Evolutionary conservation across 2,113 vertebrate species (phyloP).

Genomic region (Gallinago jamesoni): DNA sequence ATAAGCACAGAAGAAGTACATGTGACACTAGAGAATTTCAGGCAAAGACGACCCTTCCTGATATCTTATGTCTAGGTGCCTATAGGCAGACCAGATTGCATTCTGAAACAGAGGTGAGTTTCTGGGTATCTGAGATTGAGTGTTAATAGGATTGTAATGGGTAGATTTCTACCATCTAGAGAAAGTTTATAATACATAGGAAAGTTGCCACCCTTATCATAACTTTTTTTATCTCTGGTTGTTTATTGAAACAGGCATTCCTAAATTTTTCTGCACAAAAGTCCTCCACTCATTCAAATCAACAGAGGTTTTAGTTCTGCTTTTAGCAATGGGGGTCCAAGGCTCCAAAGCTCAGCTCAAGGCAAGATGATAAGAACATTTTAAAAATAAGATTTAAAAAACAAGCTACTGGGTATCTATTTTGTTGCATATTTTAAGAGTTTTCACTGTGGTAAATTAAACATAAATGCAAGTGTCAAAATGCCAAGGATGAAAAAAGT

Average conservation of each 20-base stretch:
- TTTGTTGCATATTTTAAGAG: conserved; percentile 16
- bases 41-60: neutral
- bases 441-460: conserved; percentile 27
- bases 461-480: conserved; percentile 19
- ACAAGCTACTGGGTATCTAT: neutral
- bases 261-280: neutral
- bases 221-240: neutral
- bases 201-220: neutral
- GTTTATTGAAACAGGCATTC: neutral
- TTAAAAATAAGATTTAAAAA: conserved; percentile 3
- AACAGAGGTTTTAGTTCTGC: neutral
- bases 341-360: conserved; percentile 20
- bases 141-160: neutral
- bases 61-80: neutral
- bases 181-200: neutral
- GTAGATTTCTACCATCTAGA: neutral
- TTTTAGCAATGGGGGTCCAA: neutral
- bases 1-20: neutral
- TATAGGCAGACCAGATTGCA: neutral
- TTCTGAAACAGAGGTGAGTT: neutral
- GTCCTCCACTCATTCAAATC: neutral
- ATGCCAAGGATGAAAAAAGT: neutral
- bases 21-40: neutral
- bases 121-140: neutral
- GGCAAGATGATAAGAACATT: conserved; percentile 6